Evolutionary conservation across 2,113 vertebrate genomes (phyloP), one percentile per base, ranked within the genome.

Genomic region (Actinemys pallida): DNA sequence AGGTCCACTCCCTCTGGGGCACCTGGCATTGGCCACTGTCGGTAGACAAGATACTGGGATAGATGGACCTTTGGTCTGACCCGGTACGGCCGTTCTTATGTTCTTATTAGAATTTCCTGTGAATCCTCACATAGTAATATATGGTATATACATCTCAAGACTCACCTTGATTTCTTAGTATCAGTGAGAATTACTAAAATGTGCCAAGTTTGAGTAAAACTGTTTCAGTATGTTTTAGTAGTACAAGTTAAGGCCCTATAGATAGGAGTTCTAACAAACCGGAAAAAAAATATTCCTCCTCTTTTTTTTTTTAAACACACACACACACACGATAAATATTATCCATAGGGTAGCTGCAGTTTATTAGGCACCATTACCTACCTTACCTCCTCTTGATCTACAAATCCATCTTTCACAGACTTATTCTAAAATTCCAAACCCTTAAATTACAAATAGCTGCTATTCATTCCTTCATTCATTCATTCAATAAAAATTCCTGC

Each of bases 251-350:
- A 16, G 72, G 39, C 45, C 10, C 35, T 6, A 91, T 84, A 50
- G 1, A 0, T 4, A 86, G 10, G 2, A 65, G 27, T 29, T 54
- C 29, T 3, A 10, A 31, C 12, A 83, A 80, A n/a, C 9, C n/a
- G 22, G 6, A 8, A 39, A 87, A 90, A n/a, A 4, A 22, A 1
- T 39, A 57, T 49, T 4, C 7, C 17, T 7, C 35, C 2, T 0
- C 3, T 24, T 59, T 59, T n/a, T n/a, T n/a, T 59, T 59, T 59
- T 57, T 25, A 25, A 25, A 25, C 56, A 27, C 56, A 59, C 56
- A 59, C 54, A 56, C 20, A 9, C 20, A 83, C 11, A 45, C 42
- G 13, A 50, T 50, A 50, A 4, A 5, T 53, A 62, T 92, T 45
- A 72, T 10, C 29, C 4, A 2, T 25, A 5, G 20, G 84, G 39